Conservation (phyloP, 2,888 invertebrate genomes). For the Sinodicranocentrus sp. region DNA sequence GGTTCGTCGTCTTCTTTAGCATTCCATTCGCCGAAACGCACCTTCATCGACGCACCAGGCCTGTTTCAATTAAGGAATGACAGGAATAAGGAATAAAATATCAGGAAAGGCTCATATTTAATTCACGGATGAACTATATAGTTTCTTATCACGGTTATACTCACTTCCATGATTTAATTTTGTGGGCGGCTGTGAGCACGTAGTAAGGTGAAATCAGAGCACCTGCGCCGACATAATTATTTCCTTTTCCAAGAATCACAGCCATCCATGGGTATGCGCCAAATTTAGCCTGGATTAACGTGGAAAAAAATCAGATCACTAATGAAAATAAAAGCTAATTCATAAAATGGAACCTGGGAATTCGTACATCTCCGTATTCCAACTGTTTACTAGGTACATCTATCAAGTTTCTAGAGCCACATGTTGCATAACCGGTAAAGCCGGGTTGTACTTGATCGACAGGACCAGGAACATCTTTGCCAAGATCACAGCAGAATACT, state of each 20-base stretch:
- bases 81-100: neutral
- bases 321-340: too few species aligned
- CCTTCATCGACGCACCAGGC: conserved; percentile 80
- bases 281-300: conserved; percentile 82
- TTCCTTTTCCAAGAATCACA: conserved; percentile 81
- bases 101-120: neutral
- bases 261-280: conserved; percentile 88
- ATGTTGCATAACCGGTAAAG: conserved; percentile 62
- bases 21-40: conserved; percentile 89
- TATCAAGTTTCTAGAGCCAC: conserved; percentile 69
- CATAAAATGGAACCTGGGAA: too few species aligned
- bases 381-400: conserved; percentile 66
- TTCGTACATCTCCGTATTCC: conserved; percentile 76
- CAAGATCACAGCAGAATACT: conserved; percentile 71
- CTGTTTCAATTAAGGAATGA: conserved; percentile 37
- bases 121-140: neutral
- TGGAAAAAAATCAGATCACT: too few species aligned
- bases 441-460: conserved; percentile 31
- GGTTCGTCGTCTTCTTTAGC: conserved; percentile 84
- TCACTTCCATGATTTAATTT: conserved; percentile 80
- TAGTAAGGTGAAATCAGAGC: conserved; percentile 85
- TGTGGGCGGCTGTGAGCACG: conserved; percentile 87
- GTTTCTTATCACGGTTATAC: too few species aligned
- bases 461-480: conserved; percentile 4
- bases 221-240: conserved; percentile 86